These are phyloP conservation scores for Nerophis lumbriciformis DNA, from an alignment of 2,113 vertebrate species.

Conservation along the genomic window DNA sequence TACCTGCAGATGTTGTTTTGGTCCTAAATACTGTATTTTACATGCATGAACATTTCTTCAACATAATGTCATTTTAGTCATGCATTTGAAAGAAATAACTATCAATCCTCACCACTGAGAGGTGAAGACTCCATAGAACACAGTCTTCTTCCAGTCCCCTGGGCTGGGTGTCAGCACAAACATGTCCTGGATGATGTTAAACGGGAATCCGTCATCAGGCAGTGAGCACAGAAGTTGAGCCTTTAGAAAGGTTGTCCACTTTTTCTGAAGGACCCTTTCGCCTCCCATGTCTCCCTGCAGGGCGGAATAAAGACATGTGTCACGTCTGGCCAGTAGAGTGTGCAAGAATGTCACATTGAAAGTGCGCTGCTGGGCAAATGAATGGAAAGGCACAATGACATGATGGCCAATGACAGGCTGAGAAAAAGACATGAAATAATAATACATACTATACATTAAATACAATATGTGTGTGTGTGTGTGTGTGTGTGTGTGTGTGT, in stretches of 20 bases:
- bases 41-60: too few relatives aligned
- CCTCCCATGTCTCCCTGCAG: slow-evolving; percentile 87
- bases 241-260: slow-evolving; percentile 95
- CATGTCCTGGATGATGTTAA: slow-evolving; percentile 93
- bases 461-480: not conserved
- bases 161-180: slow-evolving; percentile 84
- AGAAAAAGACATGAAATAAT: slow-evolving; percentile 24
- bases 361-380: not conserved
- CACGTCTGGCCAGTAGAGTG: slow-evolving; percentile 41
- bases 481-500: too few relatives aligned
- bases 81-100: not conserved
- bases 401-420: slow-evolving; percentile 11
- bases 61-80: too few relatives aligned
- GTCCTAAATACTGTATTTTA: too few relatives aligned
- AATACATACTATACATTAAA: slow-evolving; percentile 5
- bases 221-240: slow-evolving; percentile 88
- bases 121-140: slow-evolving; percentile 93
- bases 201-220: slow-evolving; percentile 89
- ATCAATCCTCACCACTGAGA: slow-evolving; percentile 84
- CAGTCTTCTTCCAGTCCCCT: slow-evolving; percentile 75
- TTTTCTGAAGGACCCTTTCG: slow-evolving; percentile 91
- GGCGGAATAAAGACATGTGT: slow-evolving; percentile 1
- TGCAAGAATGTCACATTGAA: slow-evolving; percentile 18
- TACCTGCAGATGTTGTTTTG: too few relatives aligned
- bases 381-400: slow-evolving; percentile 9